Conservation (phyloP, 2,888 invertebrate species). For the Dryobota labecula region DNA sequence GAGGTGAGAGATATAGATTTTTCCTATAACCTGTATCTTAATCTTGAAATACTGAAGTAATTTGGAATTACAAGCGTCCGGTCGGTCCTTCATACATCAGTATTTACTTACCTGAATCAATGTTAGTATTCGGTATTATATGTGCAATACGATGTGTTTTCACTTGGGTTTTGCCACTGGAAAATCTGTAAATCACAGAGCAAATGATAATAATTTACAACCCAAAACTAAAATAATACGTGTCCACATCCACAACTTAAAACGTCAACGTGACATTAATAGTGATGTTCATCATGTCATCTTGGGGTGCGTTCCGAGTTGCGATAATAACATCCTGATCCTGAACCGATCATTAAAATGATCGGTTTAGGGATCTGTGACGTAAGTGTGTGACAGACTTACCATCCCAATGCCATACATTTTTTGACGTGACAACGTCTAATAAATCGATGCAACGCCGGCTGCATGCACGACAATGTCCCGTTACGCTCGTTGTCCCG, state of each 20-base stretch:
- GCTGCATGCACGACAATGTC: too few relatives aligned
- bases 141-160: conserved; percentile 17
- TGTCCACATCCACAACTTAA: conserved; percentile 77
- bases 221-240: conserved; percentile 72
- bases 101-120: conserved; percentile 52
- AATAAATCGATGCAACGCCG: too few relatives aligned
- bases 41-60: conserved; percentile 24
- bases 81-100: conserved; percentile 26
- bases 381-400: too few relatives aligned
- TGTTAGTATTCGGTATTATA: conserved; percentile 1
- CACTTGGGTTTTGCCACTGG: conserved; percentile 6
- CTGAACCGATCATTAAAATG: not conserved
- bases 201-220: conserved; percentile 36
- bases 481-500: too few relatives aligned
- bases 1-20: not conserved
- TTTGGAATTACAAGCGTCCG: conserved; percentile 32
- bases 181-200: conserved; percentile 11
- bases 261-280: conserved; percentile 66
- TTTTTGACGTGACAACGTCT: not conserved
- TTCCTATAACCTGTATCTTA: not conserved
- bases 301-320: too few relatives aligned
- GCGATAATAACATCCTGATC: too few relatives aligned
- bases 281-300: conserved; percentile 3
- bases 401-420: not conserved
- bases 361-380: not conserved